Base-by-base conservation (phyloP, 1,140 invertebrate species). In the Diorhabda sublineata region DNA sequence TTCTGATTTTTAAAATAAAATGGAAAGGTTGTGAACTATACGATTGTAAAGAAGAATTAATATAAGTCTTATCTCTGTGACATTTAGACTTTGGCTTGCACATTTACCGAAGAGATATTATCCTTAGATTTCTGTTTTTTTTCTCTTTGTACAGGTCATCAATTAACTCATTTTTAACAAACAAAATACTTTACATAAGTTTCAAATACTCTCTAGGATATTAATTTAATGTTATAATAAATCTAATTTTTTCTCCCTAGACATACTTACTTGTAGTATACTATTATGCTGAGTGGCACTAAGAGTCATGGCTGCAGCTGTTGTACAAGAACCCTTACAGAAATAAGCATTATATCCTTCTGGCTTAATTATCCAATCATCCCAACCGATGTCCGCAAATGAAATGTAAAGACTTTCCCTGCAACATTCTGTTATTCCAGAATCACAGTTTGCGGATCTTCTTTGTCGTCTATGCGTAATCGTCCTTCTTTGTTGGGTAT, bases 301-400 rank as follows among this genome's bases (percentile, higher is more conserved):
- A 45, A 86, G 81, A 0, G 90, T 86, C 2, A 91, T 83, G 7
- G 90, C 87, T 2, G 89, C 86, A 3, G 89, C 88, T 0, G 87
- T 85, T 0, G 85, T 83, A 77, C 93, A 95, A 4, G 88, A 89
- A 1, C 93, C 93, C 45, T 88, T 89, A 74, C 93, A 95, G 81
- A 92, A 95, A 80, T 93, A 93, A 0, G 92, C 92, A 69, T 93
- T 86, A 78, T 94, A 95, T 0, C 90, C 91, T 7, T 83, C 84
- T 0, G 93, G 94, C 60, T 89, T 84, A 26, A 95, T 85, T 64
- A 96, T 94, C 91, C 92, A 95, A 79, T 93, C 89, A 72, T 89
- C 88, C 93, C 93, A 96, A 58, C 92, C 92, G 57, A 96, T 89
- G 43, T 93, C 91, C 42, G 86, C 86, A 77, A 96, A 95, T 69